phyloP scores from a whole-genome alignment of 2,113 vertebrate species.

The Argyrosomus japonicus region DNA sequence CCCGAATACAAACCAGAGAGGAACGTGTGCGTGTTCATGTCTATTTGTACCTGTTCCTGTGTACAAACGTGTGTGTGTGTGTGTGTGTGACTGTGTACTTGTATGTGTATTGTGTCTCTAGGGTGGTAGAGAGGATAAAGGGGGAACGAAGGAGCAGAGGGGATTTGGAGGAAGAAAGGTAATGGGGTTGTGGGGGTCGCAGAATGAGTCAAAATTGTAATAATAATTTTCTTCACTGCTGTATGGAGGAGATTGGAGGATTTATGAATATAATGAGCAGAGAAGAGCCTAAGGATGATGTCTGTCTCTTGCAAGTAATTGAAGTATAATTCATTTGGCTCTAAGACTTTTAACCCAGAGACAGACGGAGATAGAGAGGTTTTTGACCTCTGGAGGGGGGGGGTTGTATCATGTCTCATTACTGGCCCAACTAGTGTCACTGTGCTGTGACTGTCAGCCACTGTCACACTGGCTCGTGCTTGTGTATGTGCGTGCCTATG shows the following conservation, averaged over 20 bases:
- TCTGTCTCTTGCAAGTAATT: constrained; percentile 75
- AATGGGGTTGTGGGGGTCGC: constrained; percentile 75
- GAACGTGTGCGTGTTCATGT: constrained; percentile 12
- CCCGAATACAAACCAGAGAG: constrained; percentile 60
- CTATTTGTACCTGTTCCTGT: constrained; percentile 29
- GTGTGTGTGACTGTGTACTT: constrained; percentile 26
- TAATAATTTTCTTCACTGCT: constrained; percentile 77
- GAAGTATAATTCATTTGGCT: constrained; percentile 82
- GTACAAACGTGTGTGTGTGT: constrained; percentile 37
- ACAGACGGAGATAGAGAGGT: constrained; percentile 70
- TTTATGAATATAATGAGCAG: constrained; percentile 81
- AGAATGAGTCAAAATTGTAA: constrained; percentile 71
- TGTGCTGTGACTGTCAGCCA: constrained; percentile 57
- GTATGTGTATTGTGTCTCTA: constrained; percentile 61
- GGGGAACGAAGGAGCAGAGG: constrained; percentile 41
- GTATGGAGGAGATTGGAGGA: constrained; percentile 79
- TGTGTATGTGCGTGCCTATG: constrained; percentile 33
- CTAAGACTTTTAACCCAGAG: constrained; percentile 75
- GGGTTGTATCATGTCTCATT: constrained; percentile 74
- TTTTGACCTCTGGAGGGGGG: constrained; percentile 74
- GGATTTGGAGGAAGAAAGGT: constrained; percentile 76
- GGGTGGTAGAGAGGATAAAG: constrained; percentile 64
- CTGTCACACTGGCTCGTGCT: constrained; percentile 9
- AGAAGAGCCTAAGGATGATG: constrained; percentile 75
- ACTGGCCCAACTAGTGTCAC: constrained; percentile 66